A percentile compares a stretch with the other conserved stretches of the same genome.
Evolutionary conservation across 2,797 vertebrate species (phyloP).

Genomic region (Fundulus diaphanus): DNA sequence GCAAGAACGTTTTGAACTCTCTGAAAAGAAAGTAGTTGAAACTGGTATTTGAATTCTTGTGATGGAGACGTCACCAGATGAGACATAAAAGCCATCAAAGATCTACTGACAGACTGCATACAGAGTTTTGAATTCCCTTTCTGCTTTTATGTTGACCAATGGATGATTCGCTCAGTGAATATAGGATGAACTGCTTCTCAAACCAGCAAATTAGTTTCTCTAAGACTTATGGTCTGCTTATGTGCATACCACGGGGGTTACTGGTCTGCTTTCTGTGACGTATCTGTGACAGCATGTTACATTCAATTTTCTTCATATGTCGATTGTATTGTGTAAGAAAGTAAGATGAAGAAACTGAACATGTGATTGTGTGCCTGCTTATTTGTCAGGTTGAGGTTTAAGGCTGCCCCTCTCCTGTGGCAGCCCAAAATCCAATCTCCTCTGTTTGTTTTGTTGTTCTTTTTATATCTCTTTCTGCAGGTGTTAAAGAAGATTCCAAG

Average conservation of each 20-base stretch:
- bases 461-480: no score
- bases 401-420: no score
- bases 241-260: background rate
- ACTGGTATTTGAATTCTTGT: background rate
- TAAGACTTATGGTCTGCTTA: background rate
- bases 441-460: no score
- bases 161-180: background rate
- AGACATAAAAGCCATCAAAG: background rate
- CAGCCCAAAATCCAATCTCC: no score
- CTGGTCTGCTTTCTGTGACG: background rate
- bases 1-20: background rate
- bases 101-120: background rate
- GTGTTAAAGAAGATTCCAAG: no score
- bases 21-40: constrained; percentile 13
- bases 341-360: no score
- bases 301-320: background rate
- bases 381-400: no score
- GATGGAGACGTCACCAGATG: background rate
- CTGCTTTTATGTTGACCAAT: background rate
- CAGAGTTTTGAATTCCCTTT: background rate
- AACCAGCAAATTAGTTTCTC: background rate
- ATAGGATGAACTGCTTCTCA: background rate
- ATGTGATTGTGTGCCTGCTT: no score
- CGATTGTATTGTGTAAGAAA: background rate
- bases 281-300: background rate